Evolutionary conservation across 1,140 invertebrate genomes (phyloP), one percentile per base, ranked within the genome.

Genomic region (Chrysopa pallens): DNA sequence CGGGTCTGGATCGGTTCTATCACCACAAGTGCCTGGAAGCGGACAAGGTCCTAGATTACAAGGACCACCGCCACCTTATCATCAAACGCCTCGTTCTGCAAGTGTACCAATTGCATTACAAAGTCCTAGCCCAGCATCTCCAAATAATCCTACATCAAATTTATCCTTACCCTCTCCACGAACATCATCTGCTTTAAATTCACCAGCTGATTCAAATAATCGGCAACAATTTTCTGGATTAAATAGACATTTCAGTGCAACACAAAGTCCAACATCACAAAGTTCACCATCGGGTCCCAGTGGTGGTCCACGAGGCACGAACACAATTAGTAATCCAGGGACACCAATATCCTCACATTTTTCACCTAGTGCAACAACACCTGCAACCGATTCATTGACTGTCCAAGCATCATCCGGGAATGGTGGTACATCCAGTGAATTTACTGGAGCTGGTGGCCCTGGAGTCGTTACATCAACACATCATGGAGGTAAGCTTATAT

Each of bases 61-160:
- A 63, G 86, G 86, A 7, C 84, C 87, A 6, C 88, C 87, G 3
- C 88, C 88, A 6, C 79, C 87, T 9, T 85, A 85, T 63, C 81
- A 83, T 58, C 79, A 80, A 55, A 79, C 77, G 37, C 81, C 82
- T 48, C 66, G 84, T 51, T 85, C 83, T 36, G 82, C 84, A 12
- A 86, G 83, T 50, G 84, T 87, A 39, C 84, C 84, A 48, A 84
- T 85, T 53, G 80, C 77, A 8, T 69, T 76, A 46, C 75, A 78
- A 53, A 79, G 75, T 48, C 76, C 76, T 31, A 80, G 73, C 63
- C 77, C 76, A 1, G 70, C 72, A 28, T 80, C 77, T 47, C 76
- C 78, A 15, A 77, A 76, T 46, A 78, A 80, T 57, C 72, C 74
- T 29, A 76, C 74, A 17, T 76, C 73, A 14, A 77, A 78, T 57